These are phyloP conservation scores for Onychostruthus taczanowskii DNA, from an alignment of 2,113 vertebrate species.

Conservation along the genomic window DNA sequence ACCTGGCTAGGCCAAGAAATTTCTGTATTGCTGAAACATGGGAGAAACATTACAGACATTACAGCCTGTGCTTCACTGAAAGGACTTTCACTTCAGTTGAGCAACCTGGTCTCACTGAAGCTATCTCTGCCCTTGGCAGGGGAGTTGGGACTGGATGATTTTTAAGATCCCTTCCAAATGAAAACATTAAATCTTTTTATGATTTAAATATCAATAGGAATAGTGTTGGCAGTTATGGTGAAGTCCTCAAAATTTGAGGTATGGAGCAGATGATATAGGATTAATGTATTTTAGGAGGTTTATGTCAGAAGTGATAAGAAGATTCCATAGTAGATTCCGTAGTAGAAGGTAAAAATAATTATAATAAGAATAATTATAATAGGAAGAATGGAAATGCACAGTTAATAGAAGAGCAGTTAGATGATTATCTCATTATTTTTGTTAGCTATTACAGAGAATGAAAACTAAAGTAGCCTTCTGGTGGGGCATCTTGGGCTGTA, in stretches of 20 bases:
- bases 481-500: neutral
- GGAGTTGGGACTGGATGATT: neutral
- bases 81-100: neutral
- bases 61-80: neutral
- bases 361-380: neutral
- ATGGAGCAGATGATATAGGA: neutral
- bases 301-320: neutral
- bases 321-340: neutral
- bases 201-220: neutral
- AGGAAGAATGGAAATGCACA: neutral
- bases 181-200: neutral
- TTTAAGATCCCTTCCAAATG: neutral
- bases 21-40: neutral
- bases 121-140: neutral
- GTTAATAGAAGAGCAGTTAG: neutral
- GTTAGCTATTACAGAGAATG: neutral
- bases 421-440: neutral
- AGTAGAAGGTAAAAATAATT: neutral
- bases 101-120: neutral
- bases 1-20: neutral
- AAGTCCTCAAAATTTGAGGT: neutral
- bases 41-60: neutral
- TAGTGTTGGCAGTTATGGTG: neutral
- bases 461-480: neutral
- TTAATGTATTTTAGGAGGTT: neutral